Base-by-base conservation (phyloP, 2,888 invertebrate species). In the Ophioninae sp. region DNA sequence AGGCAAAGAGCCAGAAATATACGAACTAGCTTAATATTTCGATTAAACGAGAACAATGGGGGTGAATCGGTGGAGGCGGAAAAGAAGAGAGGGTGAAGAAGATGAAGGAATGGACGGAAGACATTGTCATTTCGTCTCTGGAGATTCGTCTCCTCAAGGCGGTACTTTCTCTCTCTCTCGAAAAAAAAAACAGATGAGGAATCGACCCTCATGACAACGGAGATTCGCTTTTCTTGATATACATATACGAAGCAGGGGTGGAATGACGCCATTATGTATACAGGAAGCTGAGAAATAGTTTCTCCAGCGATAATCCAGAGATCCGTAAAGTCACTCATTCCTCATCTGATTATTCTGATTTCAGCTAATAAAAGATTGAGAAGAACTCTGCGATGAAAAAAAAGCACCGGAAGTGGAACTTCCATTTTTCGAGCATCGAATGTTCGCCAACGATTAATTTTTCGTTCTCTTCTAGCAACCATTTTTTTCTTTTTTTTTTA, bases 41-140 rank as follows among this genome's bases (percentile, higher is more conserved):
- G 89, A 90, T 90, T 90, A 90, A 89, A 88, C 84, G 79, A 80
- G 86, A 89, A 91, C 88, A 90, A 90, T 90, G 77, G 86, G 71
- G 30, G 41, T 63, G 39, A 72, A 84, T 79, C 85, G 86, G 44
- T 10, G 74, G 79, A 73, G 59, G 65, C 61, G 51, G 69, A 69
- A 44, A 41, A 23, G 44, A 61, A 23, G 20, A 10, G 39, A 7
- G 20, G 61, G 41, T 10, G 51, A 64, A 56, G 64, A 30, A 41
- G 56, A 79, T 56, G 64, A 64, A 56, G 64, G 23, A 79, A 79
- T 51, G 71, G 63, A 72, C 58, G 64, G 56, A 64, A 64, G 78
- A 79, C 78, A 69, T 69, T 77, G 44, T 69, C 63, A 69, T 79
- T 71, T n/a, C 58, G 64, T 79, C 78, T 61, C 78, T 20, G 17